A percentile compares a stretch with the other conserved stretches of the same genome.
Conservation (phyloP, 2,888 invertebrate species). For the Macrosiphum euphorbiae region DNA sequence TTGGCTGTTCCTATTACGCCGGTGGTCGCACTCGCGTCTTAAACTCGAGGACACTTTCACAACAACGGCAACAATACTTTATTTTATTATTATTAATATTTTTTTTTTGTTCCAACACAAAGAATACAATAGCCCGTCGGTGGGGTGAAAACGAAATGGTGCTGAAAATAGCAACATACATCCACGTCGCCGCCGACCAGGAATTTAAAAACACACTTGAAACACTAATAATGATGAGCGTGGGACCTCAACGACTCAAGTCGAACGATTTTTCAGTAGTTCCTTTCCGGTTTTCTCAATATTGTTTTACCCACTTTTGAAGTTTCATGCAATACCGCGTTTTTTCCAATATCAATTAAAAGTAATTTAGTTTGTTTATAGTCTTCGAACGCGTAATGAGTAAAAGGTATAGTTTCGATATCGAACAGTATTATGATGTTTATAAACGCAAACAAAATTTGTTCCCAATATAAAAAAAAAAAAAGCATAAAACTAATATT, state of each 20-base stretch:
- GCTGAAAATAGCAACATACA: background rate
- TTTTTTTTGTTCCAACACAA: background rate
- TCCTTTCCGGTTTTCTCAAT: background rate
- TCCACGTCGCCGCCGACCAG: background rate
- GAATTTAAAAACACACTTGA: slow-evolving; percentile 8
- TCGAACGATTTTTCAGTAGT: background rate
- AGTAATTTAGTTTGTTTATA: slow-evolving; percentile 26
- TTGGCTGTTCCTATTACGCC: slow-evolving; percentile 32
- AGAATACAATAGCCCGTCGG: background rate
- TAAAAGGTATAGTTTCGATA: background rate
- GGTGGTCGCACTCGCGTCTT: slow-evolving; percentile 20
- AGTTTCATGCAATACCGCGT: background rate
- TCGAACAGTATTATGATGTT: background rate
- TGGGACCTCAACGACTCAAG: background rate
- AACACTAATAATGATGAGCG: background rate
- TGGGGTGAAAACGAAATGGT: background rate
- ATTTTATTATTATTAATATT: slow-evolving; percentile 28
- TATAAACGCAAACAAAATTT: background rate
- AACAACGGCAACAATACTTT: slow-evolving; percentile 10
- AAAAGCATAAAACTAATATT: background rate
- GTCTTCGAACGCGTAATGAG: background rate
- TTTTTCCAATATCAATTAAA: slow-evolving; percentile 25
- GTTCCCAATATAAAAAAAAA: slow-evolving; percentile 38
- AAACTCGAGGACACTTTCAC: slow-evolving; percentile 27
- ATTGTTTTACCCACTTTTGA: background rate